Base-by-base conservation (phyloP, 2,888 invertebrate species). In the Tolmerus cingulatus region DNA sequence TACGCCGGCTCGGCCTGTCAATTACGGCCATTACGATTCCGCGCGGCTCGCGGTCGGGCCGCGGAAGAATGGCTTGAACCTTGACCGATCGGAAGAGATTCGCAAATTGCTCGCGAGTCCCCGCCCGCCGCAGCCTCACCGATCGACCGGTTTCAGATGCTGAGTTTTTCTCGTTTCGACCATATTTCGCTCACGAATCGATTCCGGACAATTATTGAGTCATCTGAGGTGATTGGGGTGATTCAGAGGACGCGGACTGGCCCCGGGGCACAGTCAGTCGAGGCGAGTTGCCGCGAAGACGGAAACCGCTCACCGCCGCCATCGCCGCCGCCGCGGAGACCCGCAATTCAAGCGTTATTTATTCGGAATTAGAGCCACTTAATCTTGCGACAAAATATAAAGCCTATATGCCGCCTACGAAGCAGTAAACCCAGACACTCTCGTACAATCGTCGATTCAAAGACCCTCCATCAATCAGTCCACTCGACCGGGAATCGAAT, bases 311-410 rank as follows among this genome's bases (percentile, higher is more conserved):
- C 8, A 16, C 81, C 14, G 74, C 0, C 34, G 30, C 66, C 8
- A 16, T n/a, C n/a, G 30, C 30, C 30, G 43, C 81, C 14, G 30
- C 7, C 34, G n/a, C 66, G 3, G n/a, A 12, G 66, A 40, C 23
- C 51, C 79, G 30, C 82, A 37, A 82, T 82, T 82, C 55, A 82
- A 19, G 34, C 34, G 82, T 82, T 82, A 82, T 82, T 82, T 82
- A 82, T 82, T 57, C 82, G 40, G 66, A 82, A 82, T 82, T 82
- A 82, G 82, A 82, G 55, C 55, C 51, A 82, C 57, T 82, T 82
- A 82, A 82, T 82, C 82, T 82, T 82, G 51, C 19, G 82, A 82
- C 57, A 82, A 82, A 82, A 57, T 27, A 57, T 34, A 82, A 37
- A 82, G 82, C 37, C n/a, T 66, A 37, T 57, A 37, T 40, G n/a